Base-by-base conservation (phyloP, 1,140 invertebrate genomes). In the Lithobius niger region DNA sequence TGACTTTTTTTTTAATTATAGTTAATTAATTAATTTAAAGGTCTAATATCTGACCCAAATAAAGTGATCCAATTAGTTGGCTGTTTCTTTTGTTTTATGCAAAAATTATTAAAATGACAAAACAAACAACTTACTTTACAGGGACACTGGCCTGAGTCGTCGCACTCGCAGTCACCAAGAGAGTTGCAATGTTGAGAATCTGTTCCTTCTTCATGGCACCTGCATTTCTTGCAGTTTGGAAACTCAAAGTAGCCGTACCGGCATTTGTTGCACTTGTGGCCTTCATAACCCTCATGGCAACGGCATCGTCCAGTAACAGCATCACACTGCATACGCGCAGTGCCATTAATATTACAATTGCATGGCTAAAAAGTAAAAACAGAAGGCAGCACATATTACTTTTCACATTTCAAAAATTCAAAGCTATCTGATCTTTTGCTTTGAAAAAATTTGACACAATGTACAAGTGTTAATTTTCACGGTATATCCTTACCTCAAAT, bases 111-210 rank as follows among this genome's bases (percentile, higher is more conserved):
- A 25, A 57, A 25, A n/a, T n/a, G n/a, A n/a, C n/a, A n/a, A n/a
- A n/a, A n/a, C n/a, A n/a, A n/a, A n/a, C n/a, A n/a, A n/a, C 57
- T 66, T 61, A 84, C 82, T 72, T 89, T 90, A 73, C 92, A 97
- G 10, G 79, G 80, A 71, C 93, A 97, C 60, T 84, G 78, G 18
- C 92, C 92, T 56, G 74, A 76, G 0, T 81, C 74, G 57, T 80
- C 74, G 71, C 91, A 93, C 44, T 83, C 65, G 16, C 77, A 71
- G n/a, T 63, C 59, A 36, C 77, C 70, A 13, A 21, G 4, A 40
- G 72, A 66, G 43, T 71, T 66, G 16, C 73, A 68, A 61, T 84
- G 86, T 24, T 76, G 70, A 1, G 72, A 69, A 18, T 77, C 66
- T 0, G 84, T 86, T 27, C 89, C 88, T 0, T 79, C 74, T 0